Evolutionary conservation across 2,797 vertebrate species (phyloP).

Genomic region (Enteromius unitaeniatus): DNA sequence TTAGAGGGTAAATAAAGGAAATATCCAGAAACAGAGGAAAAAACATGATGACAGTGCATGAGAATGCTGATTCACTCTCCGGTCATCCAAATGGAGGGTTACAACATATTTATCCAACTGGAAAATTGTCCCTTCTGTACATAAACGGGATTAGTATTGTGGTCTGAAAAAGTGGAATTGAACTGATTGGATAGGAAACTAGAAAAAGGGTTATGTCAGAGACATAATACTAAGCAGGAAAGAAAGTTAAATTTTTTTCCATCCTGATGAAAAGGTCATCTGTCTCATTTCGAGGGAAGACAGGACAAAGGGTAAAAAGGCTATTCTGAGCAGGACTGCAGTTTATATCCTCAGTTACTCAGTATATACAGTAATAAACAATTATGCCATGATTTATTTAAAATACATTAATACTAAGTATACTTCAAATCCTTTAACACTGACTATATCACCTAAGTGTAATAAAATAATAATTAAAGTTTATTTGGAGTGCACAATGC

Average conservation of each 20-base stretch:
- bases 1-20: conserved; percentile 26
- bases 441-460: not conserved
- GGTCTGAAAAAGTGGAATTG: not conserved
- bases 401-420: not conserved
- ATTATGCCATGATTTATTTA: not conserved
- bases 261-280: not conserved
- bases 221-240: not conserved
- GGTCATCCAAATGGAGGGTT: conserved; percentile 30
- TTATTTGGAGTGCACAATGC: not conserved
- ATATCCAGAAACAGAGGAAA: conserved; percentile 6
- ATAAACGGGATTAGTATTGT: conserved; percentile 26
- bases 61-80: conserved; percentile 48
- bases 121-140: conserved; percentile 41
- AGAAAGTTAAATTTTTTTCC: not conserved
- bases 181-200: not conserved
- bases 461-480: not conserved
- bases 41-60: not conserved
- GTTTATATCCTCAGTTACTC: not conserved
- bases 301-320: not conserved
- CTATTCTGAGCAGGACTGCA: not conserved
- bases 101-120: conserved; percentile 57
- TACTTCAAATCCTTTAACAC: not conserved
- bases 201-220: not conserved
- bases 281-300: not conserved
- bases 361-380: not conserved